These are phyloP conservation scores for Eledona agricola DNA, from an alignment of 2,888 invertebrate genomes.

Conservation along the genomic window DNA sequence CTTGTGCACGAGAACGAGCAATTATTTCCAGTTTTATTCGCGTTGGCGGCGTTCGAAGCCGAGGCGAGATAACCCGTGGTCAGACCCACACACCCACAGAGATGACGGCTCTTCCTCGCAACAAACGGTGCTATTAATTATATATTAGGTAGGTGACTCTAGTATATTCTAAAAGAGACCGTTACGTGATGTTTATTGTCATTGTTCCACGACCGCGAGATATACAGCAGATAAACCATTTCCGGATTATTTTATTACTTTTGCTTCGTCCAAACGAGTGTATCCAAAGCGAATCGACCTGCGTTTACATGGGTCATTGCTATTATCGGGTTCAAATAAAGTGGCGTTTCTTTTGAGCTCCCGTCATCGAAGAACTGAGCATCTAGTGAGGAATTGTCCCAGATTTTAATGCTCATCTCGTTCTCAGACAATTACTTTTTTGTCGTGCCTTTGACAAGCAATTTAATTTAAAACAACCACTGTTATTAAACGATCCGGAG, in stretches of 20 bases:
- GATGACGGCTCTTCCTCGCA: conserved; percentile 11
- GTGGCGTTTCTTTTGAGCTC: no score
- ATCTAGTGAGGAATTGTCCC: no score
- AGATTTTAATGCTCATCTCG: no score
- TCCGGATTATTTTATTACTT: conserved; percentile 23
- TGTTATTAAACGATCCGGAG: no score
- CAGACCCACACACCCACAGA: conserved; percentile 39
- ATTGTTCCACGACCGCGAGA: conserved; percentile 13
- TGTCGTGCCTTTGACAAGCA: no score
- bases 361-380: no score
- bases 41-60: conserved; percentile 41
- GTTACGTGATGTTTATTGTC: conserved; percentile 23
- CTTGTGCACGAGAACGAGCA: conserved; percentile 45
- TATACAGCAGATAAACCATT: conserved; percentile 7
- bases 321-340: no score
- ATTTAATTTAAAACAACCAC: no score
- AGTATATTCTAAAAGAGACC: conserved; percentile 14
- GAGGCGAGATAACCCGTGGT: conserved; percentile 44
- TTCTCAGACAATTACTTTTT: no score
- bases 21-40: conserved; percentile 47
- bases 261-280: conserved; percentile 3
- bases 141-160: conserved; percentile 16
- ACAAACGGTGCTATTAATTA: conserved; percentile 31
- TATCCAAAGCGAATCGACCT: conserved; percentile 5
- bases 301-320: conserved; percentile 15